Base-by-base conservation (phyloP, 2,797 vertebrate species). In the Pteronotus mesoamericanus region DNA sequence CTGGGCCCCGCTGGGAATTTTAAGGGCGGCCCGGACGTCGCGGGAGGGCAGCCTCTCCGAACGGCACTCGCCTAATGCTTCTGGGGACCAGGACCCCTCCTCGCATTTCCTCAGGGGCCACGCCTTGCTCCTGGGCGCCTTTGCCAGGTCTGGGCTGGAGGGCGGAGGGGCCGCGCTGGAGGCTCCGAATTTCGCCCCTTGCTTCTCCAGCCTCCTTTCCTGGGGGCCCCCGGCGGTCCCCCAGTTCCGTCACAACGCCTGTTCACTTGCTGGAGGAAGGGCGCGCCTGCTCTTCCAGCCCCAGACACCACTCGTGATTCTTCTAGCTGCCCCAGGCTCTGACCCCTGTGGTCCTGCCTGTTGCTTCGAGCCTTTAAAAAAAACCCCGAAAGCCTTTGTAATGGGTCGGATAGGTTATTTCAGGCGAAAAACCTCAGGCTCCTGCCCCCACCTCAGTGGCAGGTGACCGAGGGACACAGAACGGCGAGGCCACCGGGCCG, bases 1-100 rank as follows among this genome's bases (percentile, higher is more conserved):
- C 6, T 0, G 2, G 24, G 18, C 5, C 59, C 15, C 37, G 39
- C 2, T 5, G 6, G 93, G 89, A 34, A 22, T 3, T 34, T 26
- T 53, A 44, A 53, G 39, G 39, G 39, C 3, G 12, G 39, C 53
- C 51, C 22, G 14, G 48, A 21, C 34, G 9, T 1, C 0, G 1
- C 22, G 46, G 37, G 61, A 16, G 55, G 9, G 15, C 51, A 9
- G 61, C 18, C 19, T 19, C 7, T 19, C 24, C 22, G 4, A 16
- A 71, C 5, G 29, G 51, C 10, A 0, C 51, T 48, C 5, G 0
- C 6, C 39, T 10, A 22, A 1, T 6, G 18, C 22, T 24, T 0
- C 0, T 29, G 57, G 11, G 26, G 72, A 79, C 34, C 48, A 51
- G n/a, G 22, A 34, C 21, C 1, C 15, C 2, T 37, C 51, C 68